Evolutionary conservation across 1,140 invertebrate species (phyloP).

Genomic region (Zaprionus davidi): DNA sequence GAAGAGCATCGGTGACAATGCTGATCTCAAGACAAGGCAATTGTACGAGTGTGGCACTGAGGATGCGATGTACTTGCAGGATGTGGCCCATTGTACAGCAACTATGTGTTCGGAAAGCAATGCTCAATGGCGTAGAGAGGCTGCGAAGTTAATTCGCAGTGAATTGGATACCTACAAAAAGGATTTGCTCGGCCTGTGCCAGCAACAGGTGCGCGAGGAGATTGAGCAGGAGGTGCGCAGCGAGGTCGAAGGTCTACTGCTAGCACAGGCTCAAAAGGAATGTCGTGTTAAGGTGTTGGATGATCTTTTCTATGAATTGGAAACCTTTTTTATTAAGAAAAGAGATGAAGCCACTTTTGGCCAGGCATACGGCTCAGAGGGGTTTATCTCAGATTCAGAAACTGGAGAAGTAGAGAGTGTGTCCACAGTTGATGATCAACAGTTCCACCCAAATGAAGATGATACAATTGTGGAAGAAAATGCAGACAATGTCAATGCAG

Average conservation of each 20-base stretch:
- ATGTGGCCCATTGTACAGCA: constrained; percentile 31
- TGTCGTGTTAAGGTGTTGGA: constrained; percentile 54
- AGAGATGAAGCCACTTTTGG: constrained; percentile 41
- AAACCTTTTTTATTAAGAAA: constrained; percentile 58
- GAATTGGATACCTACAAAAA: constrained; percentile 63
- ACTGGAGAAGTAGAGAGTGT: constrained; percentile 14
- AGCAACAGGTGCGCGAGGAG: constrained; percentile 57
- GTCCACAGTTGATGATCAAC: not conserved
- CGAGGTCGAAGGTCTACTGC: constrained; percentile 38
- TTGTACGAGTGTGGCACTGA: not conserved
- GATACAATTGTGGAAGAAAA: not conserved
- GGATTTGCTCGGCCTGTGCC: constrained; percentile 38
- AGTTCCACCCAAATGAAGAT: not conserved
- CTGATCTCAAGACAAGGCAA: not conserved
- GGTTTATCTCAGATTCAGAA: constrained; percentile 35
- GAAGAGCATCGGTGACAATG: constrained; percentile 3
- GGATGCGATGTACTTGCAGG: constrained; percentile 24
- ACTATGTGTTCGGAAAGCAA: constrained; percentile 56
- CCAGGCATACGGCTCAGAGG: constrained; percentile 33
- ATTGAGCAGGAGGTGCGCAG: constrained; percentile 61
- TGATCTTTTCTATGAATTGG: constrained; percentile 59
- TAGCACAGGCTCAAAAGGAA: constrained; percentile 44
- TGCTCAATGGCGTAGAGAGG: constrained; percentile 56
- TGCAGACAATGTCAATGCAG: not conserved
- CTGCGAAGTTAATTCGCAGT: constrained; percentile 39